Evolutionary conservation across 2,113 vertebrate species (phyloP).

Genomic region (Mugil cephalus): DNA sequence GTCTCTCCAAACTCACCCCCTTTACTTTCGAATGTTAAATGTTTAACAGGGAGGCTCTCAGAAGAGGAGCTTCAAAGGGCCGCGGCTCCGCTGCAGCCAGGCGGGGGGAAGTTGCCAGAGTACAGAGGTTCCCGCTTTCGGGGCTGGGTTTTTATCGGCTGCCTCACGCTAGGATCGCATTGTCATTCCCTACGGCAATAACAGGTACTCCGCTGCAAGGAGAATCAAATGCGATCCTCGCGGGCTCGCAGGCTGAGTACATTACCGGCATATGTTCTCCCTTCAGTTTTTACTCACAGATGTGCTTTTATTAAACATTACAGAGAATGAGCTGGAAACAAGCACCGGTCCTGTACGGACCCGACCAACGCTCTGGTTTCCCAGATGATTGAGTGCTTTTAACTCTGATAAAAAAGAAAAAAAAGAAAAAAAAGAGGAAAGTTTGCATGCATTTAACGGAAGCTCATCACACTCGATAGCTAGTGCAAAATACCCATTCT

Average conservation of each 20-base stretch:
- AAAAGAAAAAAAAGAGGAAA: slow-evolving; percentile 30
- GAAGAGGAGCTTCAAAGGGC: slow-evolving; percentile 72
- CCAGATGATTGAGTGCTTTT: slow-evolving; percentile 51
- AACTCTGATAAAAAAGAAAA: slow-evolving; percentile 42
- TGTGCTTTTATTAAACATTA: slow-evolving; percentile 53
- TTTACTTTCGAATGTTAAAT: slow-evolving; percentile 70
- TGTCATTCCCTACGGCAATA: slow-evolving; percentile 11
- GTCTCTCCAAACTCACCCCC: slow-evolving; percentile 13
- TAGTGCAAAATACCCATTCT: background rate
- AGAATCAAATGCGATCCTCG: background rate
- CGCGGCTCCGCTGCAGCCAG: slow-evolving; percentile 20
- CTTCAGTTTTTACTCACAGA: slow-evolving; percentile 18
- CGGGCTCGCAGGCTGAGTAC: background rate
- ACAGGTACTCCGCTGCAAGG: slow-evolving; percentile 19
- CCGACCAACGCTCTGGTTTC: slow-evolving; percentile 10
- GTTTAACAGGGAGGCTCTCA: slow-evolving; percentile 71
- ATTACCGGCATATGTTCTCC: background rate
- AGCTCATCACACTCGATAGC: slow-evolving; percentile 41
- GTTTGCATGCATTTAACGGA: slow-evolving; percentile 32
- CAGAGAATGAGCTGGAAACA: slow-evolving; percentile 36
- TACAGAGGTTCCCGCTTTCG: slow-evolving; percentile 4
- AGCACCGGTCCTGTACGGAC: slow-evolving; percentile 30
- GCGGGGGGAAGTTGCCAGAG: background rate
- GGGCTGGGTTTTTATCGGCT: slow-evolving; percentile 38
- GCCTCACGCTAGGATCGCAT: slow-evolving; percentile 40